A percentile compares a stretch with the other conserved stretches of the same genome.
Evolutionary conservation across 2,113 vertebrate genomes (phyloP).

Genomic region (Toxotes chatareus): DNA sequence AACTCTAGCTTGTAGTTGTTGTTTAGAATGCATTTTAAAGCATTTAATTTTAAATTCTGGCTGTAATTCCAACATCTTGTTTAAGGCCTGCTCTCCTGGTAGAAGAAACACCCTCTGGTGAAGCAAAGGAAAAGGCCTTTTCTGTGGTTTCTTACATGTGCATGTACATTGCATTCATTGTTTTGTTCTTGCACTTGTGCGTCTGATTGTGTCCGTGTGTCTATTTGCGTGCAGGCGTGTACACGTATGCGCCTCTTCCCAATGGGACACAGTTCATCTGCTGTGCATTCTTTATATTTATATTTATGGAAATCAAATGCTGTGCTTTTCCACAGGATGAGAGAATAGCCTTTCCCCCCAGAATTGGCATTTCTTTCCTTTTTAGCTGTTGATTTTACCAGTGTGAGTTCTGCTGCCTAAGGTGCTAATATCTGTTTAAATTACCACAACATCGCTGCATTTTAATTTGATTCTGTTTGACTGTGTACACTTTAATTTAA

Average conservation of each 20-base stretch:
- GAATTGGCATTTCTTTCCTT: slow-evolving; percentile 69
- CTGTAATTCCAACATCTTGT: slow-evolving; percentile 67
- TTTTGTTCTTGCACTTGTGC: slow-evolving; percentile 18
- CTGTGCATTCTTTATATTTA: slow-evolving; percentile 69
- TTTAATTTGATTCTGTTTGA: slow-evolving; percentile 73
- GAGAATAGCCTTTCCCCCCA: slow-evolving; percentile 47
- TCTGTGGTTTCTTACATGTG: slow-evolving; percentile 16
- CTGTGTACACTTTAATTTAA: slow-evolving; percentile 64
- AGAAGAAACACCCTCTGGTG: slow-evolving; percentile 46
- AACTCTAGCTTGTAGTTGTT: slow-evolving; percentile 62
- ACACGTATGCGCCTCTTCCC: slow-evolving; percentile 27
- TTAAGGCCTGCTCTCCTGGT: slow-evolving; percentile 54
- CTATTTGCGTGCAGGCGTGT: slow-evolving; percentile 15
- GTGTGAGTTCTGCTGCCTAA: slow-evolving; percentile 69
- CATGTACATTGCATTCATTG: slow-evolving; percentile 23
- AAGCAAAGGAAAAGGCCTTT: background rate
- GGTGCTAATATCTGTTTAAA: slow-evolving; percentile 79
- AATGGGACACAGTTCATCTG: slow-evolving; percentile 44
- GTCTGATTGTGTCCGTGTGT: background rate
- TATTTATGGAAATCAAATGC: slow-evolving; percentile 74
- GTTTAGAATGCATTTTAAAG: slow-evolving; percentile 69
- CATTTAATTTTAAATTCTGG: slow-evolving; percentile 66
- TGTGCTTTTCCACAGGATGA: slow-evolving; percentile 59
- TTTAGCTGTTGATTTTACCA: slow-evolving; percentile 74
- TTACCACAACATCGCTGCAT: slow-evolving; percentile 66